phyloP scores from a whole-genome alignment of 1,140 invertebrate species.

The Tribolium castaneum region DNA sequence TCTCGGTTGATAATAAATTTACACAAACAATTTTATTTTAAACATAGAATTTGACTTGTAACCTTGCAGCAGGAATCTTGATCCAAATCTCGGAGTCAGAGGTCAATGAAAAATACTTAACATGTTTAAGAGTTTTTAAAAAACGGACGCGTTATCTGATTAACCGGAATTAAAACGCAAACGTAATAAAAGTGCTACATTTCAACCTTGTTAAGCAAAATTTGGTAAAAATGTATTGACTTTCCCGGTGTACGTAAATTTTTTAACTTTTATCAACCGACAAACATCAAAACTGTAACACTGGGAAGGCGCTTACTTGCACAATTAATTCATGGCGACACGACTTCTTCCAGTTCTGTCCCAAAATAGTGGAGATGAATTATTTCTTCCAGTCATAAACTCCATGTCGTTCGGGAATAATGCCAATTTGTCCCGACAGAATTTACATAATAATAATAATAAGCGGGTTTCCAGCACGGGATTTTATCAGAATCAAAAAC shows the following conservation, averaged over 20 bases:
- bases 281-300: too few species aligned
- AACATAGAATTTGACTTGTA: not conserved
- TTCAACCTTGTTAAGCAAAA: too few species aligned
- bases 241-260: too few species aligned
- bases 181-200: too few species aligned
- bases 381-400: slow-evolving; percentile 1
- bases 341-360: not conserved
- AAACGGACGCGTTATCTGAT: not conserved
- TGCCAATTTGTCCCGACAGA: slow-evolving; percentile 13
- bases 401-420: not conserved
- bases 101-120: slow-evolving; percentile 6
- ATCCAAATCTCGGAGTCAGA: slow-evolving; percentile 11
- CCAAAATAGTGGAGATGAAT: not conserved
- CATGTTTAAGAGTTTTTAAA: not conserved
- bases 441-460: slow-evolving; percentile 15
- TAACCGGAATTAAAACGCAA: not conserved
- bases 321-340: not conserved
- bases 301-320: too few species aligned
- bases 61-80: slow-evolving; percentile 14
- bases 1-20: not conserved
- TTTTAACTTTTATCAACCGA: too few species aligned
- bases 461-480: not conserved
- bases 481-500: slow-evolving; percentile 9
- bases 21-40: not conserved
- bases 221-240: too few species aligned